A percentile compares a stretch with the other conserved stretches of the same genome.
phyloP scores from a whole-genome alignment of 2,888 invertebrate species.

The Plebejus melissa region DNA sequence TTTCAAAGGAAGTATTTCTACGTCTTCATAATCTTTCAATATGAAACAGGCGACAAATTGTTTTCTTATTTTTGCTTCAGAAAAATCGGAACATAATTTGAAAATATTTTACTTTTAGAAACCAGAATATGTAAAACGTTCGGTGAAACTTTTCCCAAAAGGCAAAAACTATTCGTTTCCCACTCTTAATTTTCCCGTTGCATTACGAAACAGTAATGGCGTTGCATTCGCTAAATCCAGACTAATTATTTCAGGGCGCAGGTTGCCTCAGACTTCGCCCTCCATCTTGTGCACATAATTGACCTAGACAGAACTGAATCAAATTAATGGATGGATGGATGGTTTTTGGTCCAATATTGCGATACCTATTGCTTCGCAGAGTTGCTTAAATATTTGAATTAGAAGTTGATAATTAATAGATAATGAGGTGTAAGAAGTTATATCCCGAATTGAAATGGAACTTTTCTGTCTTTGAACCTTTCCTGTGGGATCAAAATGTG shows the following conservation, averaged over 20 bases:
- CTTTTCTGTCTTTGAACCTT: background rate
- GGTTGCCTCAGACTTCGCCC: background rate
- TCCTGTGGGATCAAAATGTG: background rate
- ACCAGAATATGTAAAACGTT: no score
- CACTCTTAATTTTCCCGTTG: background rate
- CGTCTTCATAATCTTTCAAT: background rate
- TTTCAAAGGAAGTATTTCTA: background rate
- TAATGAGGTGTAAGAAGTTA: background rate
- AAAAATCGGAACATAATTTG: background rate
- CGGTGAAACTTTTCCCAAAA: no score
- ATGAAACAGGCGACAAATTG: no score
- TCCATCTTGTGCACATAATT: slow-evolving; percentile 20
- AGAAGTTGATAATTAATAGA: background rate
- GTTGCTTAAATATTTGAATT: background rate
- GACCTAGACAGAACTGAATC: slow-evolving; percentile 7
- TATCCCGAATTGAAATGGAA: background rate
- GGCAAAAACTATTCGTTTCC: background rate
- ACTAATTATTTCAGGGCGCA: slow-evolving; percentile 19
- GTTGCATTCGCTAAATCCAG: slow-evolving; percentile 8
- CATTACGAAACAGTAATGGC: background rate
- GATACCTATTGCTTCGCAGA: background rate
- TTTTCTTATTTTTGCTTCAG: no score
- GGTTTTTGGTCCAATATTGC: background rate
- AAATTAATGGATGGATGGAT: slow-evolving; percentile 11
- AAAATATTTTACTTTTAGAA: background rate